Percentiles rank a stretch among this genome's conserved stretches.
Conservation (phyloP, 2,113 vertebrate genomes). For the Ameiurus melas region DNA sequence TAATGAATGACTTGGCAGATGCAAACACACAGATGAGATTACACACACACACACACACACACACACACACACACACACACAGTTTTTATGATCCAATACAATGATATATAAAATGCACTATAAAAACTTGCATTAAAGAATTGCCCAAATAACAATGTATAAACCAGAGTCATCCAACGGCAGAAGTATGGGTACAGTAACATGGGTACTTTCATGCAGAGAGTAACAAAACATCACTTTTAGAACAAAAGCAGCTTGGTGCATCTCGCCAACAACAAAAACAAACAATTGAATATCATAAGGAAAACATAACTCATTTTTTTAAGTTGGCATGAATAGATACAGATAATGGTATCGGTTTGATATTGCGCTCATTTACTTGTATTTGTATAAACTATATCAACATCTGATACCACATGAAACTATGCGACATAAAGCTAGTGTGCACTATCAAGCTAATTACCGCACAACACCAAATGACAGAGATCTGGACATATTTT, state of each 20-base stretch:
- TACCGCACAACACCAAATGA: background rate
- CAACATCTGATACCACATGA: background rate
- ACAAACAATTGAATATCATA: background rate
- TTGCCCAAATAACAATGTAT: background rate
- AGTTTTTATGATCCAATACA: background rate
- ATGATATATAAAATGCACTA: background rate
- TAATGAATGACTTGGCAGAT: conserved; percentile 50
- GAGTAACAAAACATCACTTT: background rate
- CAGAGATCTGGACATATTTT: background rate
- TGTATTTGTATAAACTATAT: background rate
- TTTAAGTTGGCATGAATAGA: background rate
- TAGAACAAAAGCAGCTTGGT: background rate
- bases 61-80: background rate
- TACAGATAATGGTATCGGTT: background rate
- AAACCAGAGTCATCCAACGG: background rate
- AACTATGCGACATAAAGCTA: background rate
- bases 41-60: background rate
- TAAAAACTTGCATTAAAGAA: background rate
- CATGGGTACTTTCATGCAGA: background rate
- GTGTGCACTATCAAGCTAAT: background rate
- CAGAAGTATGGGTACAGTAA: background rate
- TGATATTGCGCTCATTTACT: background rate
- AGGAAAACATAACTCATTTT: background rate
- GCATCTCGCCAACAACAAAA: no score
- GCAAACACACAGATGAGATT: conserved; percentile 21